Evolutionary conservation across 2,113 vertebrate genomes (phyloP).

Genomic region (Neogale vison): DNA sequence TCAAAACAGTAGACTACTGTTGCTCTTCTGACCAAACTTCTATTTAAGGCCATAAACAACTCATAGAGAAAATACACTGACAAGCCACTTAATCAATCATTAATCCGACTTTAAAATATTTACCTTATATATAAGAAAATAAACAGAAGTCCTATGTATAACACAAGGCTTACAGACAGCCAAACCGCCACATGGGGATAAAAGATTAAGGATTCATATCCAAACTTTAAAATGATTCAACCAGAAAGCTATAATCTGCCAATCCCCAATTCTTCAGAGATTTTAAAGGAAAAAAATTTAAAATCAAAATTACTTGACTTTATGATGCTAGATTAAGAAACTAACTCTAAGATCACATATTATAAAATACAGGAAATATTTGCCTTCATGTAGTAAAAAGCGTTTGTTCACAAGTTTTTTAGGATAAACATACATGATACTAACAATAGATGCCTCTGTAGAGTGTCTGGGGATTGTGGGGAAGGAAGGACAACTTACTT

Average conservation of each 20-base stretch:
- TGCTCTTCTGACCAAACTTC: background rate
- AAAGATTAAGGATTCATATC: background rate
- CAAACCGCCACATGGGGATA: background rate
- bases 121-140: background rate
- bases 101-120: background rate
- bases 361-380: slow-evolving; percentile 1
- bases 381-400: slow-evolving; percentile 13
- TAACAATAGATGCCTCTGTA: background rate
- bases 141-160: background rate
- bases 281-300: background rate
- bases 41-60: background rate
- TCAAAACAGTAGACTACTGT: background rate
- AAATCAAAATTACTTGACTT: background rate
- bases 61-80: background rate
- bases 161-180: slow-evolving; percentile 6
- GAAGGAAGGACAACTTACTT: background rate
- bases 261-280: slow-evolving; percentile 28
- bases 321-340: slow-evolving; percentile 5
- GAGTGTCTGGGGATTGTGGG: background rate
- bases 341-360: background rate
- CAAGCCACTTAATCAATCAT: background rate
- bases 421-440: background rate
- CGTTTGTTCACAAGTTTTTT: background rate
- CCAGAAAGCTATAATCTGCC: background rate
- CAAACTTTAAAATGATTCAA: background rate